Evolutionary conservation across 2,113 vertebrate genomes (phyloP), one percentile per base, ranked within the genome.

Genomic region (Ascaphus truei): DNA sequence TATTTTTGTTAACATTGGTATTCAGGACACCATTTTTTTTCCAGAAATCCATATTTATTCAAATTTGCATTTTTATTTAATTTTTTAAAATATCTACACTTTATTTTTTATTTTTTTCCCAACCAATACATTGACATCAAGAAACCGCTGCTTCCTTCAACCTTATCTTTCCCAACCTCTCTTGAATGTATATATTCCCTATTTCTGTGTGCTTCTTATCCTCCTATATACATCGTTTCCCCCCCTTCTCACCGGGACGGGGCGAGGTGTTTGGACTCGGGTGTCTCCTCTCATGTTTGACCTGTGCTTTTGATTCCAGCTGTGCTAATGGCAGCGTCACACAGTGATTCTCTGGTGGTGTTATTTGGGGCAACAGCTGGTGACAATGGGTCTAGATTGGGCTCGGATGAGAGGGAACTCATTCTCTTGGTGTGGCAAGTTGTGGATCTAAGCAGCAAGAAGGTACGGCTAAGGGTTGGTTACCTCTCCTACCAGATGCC

Each of bases 391-490:
- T 93, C 90, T 89, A 96, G 96, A 92, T 92, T 98, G 88, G 95
- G 95, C 89, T 97, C 95, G 83, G 96, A 98, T 91, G 96, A 98
- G 86, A 95, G 94, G 89, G 96, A 98, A 90, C 90, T 98, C 92
- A 96, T 98, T 92, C 96, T 98, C 84, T 92, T 98, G 86, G 96
- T 98, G 87, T 98, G 96, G 96, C 96, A 98, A 95, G 95, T 95
- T 91, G 95, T 98, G 93, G 95, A 98, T 77, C 96, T 95, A 65
- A 93, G 76, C 84, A 93, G 95, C 86, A 95, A 94, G 89, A 95
- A 98, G 96, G 96, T 98, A 96, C 74, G 92, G 83, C 43, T 76
- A 33, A 76, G n/a, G n/a, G n/a, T 2, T 23, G 30, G n/a, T 29
- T 41, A 73, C 68, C 77, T 50, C 5, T 57, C 7, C 71, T 36